Conservation (phyloP, 1,140 invertebrate species). For the Arion vulgaris region DNA sequence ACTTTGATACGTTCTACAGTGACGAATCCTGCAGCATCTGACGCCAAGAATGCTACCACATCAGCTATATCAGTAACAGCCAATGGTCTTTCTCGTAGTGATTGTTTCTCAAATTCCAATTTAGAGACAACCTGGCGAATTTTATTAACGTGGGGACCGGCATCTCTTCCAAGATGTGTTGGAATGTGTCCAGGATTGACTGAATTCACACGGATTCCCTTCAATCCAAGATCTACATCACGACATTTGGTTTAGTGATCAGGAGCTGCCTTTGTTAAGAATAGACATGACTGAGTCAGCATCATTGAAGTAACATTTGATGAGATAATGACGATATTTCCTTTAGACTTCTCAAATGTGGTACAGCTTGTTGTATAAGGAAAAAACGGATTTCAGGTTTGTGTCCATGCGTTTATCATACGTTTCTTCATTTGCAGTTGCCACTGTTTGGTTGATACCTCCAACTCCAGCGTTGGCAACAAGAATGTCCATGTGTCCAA, state of each 20-base stretch:
- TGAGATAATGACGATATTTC: slow-evolving; percentile 22
- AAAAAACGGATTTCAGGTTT: slow-evolving; percentile 13
- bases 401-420: not conserved
- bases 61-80: not conserved
- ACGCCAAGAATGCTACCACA: not conserved
- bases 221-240: slow-evolving; percentile 1
- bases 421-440: not conserved
- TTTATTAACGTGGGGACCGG: not conserved
- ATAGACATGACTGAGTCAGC: not conserved
- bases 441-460: not conserved
- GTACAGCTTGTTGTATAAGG: slow-evolving; percentile 9
- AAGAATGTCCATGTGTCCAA: slow-evolving; percentile 16
- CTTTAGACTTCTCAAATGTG: slow-evolving; percentile 26
- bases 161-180: not conserved
- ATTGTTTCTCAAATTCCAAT: not conserved
- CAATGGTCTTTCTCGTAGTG: not conserved
- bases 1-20: slow-evolving; percentile 17
- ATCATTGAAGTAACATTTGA: not conserved
- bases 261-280: slow-evolving; percentile 10
- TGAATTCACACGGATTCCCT: slow-evolving; percentile 12
- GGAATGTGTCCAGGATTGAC: slow-evolving; percentile 17
- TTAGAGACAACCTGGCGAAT: not conserved
- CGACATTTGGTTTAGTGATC: slow-evolving; percentile 1
- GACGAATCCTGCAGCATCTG: not conserved
- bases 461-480: slow-evolving; percentile 14